Conservation (phyloP, 1,140 invertebrate genomes). For the Asobara japonica region DNA sequence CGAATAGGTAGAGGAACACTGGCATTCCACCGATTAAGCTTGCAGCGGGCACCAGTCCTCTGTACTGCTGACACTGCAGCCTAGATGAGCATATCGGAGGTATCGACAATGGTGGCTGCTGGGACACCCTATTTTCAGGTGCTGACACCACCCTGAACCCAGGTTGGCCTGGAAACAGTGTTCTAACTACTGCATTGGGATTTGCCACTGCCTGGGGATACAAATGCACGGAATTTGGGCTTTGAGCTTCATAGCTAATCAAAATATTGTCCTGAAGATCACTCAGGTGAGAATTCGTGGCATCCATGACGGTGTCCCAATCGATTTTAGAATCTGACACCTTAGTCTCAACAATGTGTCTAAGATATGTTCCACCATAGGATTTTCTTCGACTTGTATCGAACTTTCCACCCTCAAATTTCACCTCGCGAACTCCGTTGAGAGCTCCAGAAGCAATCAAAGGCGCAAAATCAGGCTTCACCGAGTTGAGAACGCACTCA, state of each 20-base stretch:
- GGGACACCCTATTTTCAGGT: constrained; percentile 63
- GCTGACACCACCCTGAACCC: constrained; percentile 63
- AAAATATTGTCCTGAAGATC: constrained; percentile 72
- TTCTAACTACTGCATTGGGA: constrained; percentile 63
- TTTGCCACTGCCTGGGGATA: constrained; percentile 70
- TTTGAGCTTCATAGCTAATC: constrained; percentile 70
- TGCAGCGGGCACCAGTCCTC: constrained; percentile 68
- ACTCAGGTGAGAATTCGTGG: constrained; percentile 59
- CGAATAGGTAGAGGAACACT: constrained; percentile 72
- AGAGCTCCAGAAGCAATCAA: constrained; percentile 62
- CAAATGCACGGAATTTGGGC: constrained; percentile 67
- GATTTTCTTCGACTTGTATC: constrained; percentile 56
- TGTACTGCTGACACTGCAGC: constrained; percentile 62
- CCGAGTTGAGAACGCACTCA: constrained; percentile 63
- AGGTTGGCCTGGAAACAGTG: constrained; percentile 64
- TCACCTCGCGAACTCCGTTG: constrained; percentile 56
- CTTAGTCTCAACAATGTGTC: constrained; percentile 54
- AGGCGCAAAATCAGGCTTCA: constrained; percentile 63
- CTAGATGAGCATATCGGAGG: constrained; percentile 55
- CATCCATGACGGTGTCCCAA: constrained; percentile 64
- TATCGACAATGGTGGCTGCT: constrained; percentile 64
- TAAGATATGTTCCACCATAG: constrained; percentile 57
- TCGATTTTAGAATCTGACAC: constrained; percentile 58
- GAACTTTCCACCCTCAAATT: constrained; percentile 58
- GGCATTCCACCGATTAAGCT: constrained; percentile 70